Conservation (phyloP, 1,140 invertebrate genomes). For the Paraescarpia echinospica region DNA sequence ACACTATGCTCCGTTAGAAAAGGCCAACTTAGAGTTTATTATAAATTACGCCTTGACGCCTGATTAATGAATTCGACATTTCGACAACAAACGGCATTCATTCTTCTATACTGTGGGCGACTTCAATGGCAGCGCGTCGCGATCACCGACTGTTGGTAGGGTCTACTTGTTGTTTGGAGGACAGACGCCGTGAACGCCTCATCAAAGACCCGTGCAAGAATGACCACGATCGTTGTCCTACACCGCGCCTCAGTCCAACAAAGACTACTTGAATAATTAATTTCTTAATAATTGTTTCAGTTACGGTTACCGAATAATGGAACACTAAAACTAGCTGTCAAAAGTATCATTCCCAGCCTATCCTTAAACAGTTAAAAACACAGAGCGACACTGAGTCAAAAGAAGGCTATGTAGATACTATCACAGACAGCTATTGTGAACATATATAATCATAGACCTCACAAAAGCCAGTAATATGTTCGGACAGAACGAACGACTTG, state of each 20-base stretch:
- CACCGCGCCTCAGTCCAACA: neutral
- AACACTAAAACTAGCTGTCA: too few species aligned
- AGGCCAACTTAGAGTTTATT: neutral
- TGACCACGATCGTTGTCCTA: neutral
- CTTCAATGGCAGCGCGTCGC: neutral
- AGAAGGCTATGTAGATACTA: too few species aligned
- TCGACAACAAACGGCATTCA: neutral
- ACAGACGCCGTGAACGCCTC: neutral
- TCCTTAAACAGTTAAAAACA: too few species aligned
- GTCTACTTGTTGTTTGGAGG: neutral
- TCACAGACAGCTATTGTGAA: too few species aligned
- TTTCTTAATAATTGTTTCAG: neutral
- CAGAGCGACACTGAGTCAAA: too few species aligned
- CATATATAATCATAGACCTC: too few species aligned
- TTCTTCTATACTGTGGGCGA: neutral
- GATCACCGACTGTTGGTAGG: neutral
- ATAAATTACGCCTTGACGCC: neutral
- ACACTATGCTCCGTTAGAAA: too few species aligned
- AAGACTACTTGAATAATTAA: neutral
- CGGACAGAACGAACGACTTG: too few species aligned
- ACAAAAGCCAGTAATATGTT: too few species aligned
- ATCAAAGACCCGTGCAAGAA: neutral
- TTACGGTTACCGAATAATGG: too few species aligned
- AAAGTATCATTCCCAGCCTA: too few species aligned
- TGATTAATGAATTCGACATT: neutral